These are phyloP conservation scores for Heteromyza rotundicornis DNA, from an alignment of 2,888 invertebrate species.

Conservation along the genomic window DNA sequence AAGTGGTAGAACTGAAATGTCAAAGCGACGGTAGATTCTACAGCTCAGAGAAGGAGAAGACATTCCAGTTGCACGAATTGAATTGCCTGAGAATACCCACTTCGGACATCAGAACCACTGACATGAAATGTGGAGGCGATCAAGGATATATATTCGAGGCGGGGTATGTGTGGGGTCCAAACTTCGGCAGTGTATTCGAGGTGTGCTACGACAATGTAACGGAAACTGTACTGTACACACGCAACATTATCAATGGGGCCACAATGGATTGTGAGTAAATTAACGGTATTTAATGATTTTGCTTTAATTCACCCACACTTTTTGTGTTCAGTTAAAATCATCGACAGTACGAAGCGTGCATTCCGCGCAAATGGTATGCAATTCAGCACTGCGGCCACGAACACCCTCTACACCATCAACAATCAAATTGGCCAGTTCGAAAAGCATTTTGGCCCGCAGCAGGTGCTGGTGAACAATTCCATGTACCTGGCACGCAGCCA, in stretches of 20 bases:
- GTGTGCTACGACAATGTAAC: slow-evolving; percentile 53
- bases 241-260: slow-evolving; percentile 56
- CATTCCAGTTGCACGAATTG: slow-evolving; percentile 12
- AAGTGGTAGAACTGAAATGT: slow-evolving; percentile 27
- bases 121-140: slow-evolving; percentile 40
- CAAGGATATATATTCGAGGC: slow-evolving; percentile 38
- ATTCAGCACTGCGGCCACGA: slow-evolving; percentile 39
- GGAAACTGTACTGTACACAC: slow-evolving; percentile 55
- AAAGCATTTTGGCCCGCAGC: slow-evolving; percentile 47
- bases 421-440: slow-evolving; percentile 57
- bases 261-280: slow-evolving; percentile 57
- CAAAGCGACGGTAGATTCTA: slow-evolving; percentile 20
- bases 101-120: slow-evolving; percentile 38
- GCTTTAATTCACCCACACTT: no score
- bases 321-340: slow-evolving; percentile 25
- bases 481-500: slow-evolving; percentile 64
- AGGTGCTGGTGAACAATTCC: slow-evolving; percentile 50
- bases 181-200: slow-evolving; percentile 27
- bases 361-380: slow-evolving; percentile 56
- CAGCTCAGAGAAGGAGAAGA: slow-evolving; percentile 8
- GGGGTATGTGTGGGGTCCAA: slow-evolving; percentile 33
- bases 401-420: slow-evolving; percentile 47
- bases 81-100: slow-evolving; percentile 31
- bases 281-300: no score
- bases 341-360: slow-evolving; percentile 45